phyloP scores from a whole-genome alignment of 2,888 invertebrate genomes.

The Stegophylla sp. region DNA sequence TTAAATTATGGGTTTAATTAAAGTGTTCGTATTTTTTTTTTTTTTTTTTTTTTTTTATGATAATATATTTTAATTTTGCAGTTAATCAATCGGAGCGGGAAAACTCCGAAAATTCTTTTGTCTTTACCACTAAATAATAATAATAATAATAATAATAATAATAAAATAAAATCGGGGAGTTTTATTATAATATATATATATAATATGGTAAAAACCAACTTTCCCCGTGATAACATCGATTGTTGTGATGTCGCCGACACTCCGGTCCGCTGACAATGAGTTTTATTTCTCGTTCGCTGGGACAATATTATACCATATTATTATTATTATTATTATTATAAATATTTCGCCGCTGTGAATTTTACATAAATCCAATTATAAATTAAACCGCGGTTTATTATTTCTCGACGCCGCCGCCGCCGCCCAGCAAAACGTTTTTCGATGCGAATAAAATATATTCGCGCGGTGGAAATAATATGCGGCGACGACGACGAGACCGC shows the following conservation, averaged over 20 bases:
- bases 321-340: no score
- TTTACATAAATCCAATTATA: constrained; percentile 12
- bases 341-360: neutral
- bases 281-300: constrained; percentile 19
- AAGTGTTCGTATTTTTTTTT: neutral
- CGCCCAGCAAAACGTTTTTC: constrained; percentile 22
- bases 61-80: neutral
- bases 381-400: constrained; percentile 33
- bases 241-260: constrained; percentile 19
- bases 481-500: no score
- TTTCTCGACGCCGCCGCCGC: neutral
- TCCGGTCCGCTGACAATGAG: constrained; percentile 19
- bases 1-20: no score
- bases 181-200: no score
- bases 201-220: neutral
- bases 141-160: neutral
- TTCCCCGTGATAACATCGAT: constrained; percentile 1
- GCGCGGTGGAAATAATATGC: no score
- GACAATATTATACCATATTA: no score
- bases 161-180: neutral
- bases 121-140: constrained; percentile 3
- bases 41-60: neutral
- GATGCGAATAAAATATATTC: constrained; percentile 2
- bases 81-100: neutral
- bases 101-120: neutral